Evolutionary conservation across 2,888 invertebrate genomes (phyloP).

Genomic region (Hemicrepidius hirtus): DNA sequence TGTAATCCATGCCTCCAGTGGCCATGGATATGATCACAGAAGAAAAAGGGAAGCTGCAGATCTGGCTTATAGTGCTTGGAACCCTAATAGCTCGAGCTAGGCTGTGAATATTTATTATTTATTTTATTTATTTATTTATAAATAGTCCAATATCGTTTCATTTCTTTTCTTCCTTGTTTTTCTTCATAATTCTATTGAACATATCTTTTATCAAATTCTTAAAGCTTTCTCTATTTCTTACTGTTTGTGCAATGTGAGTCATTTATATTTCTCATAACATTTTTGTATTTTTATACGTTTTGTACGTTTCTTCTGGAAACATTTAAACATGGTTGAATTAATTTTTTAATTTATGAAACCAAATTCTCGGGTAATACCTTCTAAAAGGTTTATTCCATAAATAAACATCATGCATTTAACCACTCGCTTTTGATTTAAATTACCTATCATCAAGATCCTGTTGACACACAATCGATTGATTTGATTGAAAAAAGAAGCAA

Average conservation of each 20-base stretch:
- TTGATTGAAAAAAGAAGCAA: constrained; percentile 37
- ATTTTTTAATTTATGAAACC: constrained; percentile 39
- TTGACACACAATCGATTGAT: constrained; percentile 34
- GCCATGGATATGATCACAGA: constrained; percentile 74
- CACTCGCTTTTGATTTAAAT: constrained; percentile 33
- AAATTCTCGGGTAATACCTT: constrained; percentile 16
- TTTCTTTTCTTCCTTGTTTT: constrained; percentile 7
- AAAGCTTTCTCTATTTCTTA: not conserved
- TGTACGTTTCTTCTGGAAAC: constrained; percentile 38
- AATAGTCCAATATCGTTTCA: constrained; percentile 30
- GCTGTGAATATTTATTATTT: constrained; percentile 45
- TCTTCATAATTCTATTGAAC: not conserved
- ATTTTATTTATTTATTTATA: constrained; percentile 55
- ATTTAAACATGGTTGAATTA: constrained; percentile 31
- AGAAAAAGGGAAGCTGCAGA: constrained; percentile 69
- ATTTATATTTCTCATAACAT: constrained; percentile 2
- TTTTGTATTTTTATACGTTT: constrained; percentile 30
- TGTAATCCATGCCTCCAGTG: constrained; percentile 77
- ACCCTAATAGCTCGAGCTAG: constrained; percentile 67
- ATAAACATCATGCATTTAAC: constrained; percentile 28
- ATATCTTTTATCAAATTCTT: not conserved
- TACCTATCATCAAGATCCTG: constrained; percentile 29
- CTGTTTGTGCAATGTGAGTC: constrained; percentile 20
- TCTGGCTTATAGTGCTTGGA: constrained; percentile 71
- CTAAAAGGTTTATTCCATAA: constrained; percentile 25